These are phyloP conservation scores for Limulus polyphemus DNA, from an alignment of 2,888 invertebrate genomes.

Conservation along the genomic window DNA sequence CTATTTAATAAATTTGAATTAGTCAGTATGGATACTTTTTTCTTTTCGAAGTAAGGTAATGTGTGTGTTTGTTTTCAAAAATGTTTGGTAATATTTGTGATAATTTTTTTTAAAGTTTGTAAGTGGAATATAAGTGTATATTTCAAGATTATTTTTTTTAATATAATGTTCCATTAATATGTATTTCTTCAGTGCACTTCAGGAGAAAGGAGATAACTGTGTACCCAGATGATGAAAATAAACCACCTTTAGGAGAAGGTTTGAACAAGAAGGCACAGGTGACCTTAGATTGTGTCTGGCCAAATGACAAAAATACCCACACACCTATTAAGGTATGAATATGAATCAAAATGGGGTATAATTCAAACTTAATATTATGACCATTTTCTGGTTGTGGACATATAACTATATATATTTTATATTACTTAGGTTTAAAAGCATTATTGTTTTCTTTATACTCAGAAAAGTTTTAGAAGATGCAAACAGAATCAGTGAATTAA, in stretches of 20 bases:
- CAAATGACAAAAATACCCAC: conserved; percentile 67
- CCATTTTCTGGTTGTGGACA: too few species aligned
- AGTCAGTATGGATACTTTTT: too few species aligned
- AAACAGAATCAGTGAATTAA: too few species aligned
- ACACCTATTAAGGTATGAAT: conserved; percentile 54
- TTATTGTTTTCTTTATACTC: background rate
- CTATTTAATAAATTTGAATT: too few species aligned
- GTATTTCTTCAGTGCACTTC: conserved; percentile 59
- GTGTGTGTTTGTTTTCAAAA: background rate
- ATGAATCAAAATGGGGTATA: conserved; percentile 4
- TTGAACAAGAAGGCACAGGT: conserved; percentile 77
- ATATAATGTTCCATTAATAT: background rate
- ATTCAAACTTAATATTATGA: too few species aligned
- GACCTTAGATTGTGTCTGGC: conserved; percentile 89
- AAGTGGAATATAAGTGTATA: background rate
- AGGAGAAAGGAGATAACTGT: conserved; percentile 87
- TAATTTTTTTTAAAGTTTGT: background rate
- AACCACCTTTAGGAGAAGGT: conserved; percentile 74
- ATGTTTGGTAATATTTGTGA: background rate
- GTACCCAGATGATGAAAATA: conserved; percentile 71
- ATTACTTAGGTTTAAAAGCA: too few species aligned
- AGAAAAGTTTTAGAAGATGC: too few species aligned
- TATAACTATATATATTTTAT: too few species aligned
- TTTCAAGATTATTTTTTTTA: conserved; percentile 4
- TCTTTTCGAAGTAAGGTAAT: too few species aligned